phyloP scores from a whole-genome alignment of 2,888 invertebrate species.

The Calliopum simillimum region DNA sequence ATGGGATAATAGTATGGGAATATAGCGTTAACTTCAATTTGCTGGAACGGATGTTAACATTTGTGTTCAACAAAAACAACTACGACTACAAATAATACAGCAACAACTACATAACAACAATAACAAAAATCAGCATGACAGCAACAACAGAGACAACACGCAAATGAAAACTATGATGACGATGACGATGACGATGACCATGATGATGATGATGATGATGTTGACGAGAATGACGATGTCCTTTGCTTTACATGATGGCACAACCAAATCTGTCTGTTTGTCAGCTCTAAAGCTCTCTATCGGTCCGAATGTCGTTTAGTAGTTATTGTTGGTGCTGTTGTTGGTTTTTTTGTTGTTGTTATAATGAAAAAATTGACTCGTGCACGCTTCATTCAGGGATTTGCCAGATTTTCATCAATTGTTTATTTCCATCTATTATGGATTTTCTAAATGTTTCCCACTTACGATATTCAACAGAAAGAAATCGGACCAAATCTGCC shows the following conservation, averaged over 20 bases:
- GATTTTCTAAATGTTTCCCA: background rate
- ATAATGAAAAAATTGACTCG: background rate
- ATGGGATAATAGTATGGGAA: too few species aligned
- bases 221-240: too few species aligned
- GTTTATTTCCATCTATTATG: constrained; percentile 17
- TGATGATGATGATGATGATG: background rate
- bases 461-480: too few species aligned
- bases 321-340: background rate
- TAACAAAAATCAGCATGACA: background rate
- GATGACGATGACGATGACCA: background rate
- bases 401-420: constrained; percentile 19
- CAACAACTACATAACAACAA: background rate
- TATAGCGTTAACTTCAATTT: constrained; percentile 3
- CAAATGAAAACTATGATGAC: constrained; percentile 1
- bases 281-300: too few species aligned
- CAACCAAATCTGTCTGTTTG: too few species aligned
- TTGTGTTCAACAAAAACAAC: background rate
- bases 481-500: too few species aligned
- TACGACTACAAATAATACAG: background rate
- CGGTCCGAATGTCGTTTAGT: too few species aligned
- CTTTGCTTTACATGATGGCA: too few species aligned
- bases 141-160: background rate
- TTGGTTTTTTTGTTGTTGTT: background rate
- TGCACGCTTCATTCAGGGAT: constrained; percentile 18
- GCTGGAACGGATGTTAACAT: constrained; percentile 9